A percentile compares a stretch with the other conserved stretches of the same genome.
phyloP scores from a whole-genome alignment of 2,797 vertebrate species.

The Halcyon smyrnensis region DNA sequence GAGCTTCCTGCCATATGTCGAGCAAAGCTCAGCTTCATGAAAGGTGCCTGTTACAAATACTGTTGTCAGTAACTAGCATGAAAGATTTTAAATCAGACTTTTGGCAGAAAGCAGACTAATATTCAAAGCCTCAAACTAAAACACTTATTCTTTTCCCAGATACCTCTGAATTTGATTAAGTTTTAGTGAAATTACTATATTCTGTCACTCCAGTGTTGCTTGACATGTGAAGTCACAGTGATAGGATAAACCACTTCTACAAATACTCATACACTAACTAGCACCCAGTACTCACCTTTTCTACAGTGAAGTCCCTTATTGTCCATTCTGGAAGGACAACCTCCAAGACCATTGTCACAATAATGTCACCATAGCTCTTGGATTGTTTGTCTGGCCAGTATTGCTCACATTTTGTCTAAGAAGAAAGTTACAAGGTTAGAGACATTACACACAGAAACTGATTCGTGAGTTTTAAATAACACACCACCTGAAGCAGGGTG shows the following conservation, averaged over 20 bases:
- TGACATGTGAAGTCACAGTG: not conserved
- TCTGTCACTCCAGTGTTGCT: not conserved
- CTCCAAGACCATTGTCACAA: slow-evolving; percentile 86
- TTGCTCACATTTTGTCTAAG: slow-evolving; percentile 91
- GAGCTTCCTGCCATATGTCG: not conserved
- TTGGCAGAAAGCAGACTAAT: not conserved
- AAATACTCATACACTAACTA: not conserved
- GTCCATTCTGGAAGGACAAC: slow-evolving; percentile 91
- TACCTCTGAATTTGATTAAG: not conserved
- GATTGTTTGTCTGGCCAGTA: slow-evolving; percentile 88
- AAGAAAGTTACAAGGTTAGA: not conserved
- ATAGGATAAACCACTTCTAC: not conserved
- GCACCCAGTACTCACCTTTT: slow-evolving; percentile 83
- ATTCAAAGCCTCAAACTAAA: not conserved
- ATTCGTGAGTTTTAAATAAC: not conserved
- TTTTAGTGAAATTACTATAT: not conserved
- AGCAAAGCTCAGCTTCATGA: not conserved
- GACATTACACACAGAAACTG: not conserved
- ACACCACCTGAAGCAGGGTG: not conserved
- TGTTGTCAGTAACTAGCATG: accelerated
- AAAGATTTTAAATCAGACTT: not conserved
- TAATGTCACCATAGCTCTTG: slow-evolving; percentile 83
- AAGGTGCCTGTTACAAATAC: not conserved
- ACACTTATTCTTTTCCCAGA: not conserved
- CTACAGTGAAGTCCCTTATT: slow-evolving; percentile 90